Conservation (phyloP, 2,888 invertebrate species). For the Drosophila stalkeri region DNA sequence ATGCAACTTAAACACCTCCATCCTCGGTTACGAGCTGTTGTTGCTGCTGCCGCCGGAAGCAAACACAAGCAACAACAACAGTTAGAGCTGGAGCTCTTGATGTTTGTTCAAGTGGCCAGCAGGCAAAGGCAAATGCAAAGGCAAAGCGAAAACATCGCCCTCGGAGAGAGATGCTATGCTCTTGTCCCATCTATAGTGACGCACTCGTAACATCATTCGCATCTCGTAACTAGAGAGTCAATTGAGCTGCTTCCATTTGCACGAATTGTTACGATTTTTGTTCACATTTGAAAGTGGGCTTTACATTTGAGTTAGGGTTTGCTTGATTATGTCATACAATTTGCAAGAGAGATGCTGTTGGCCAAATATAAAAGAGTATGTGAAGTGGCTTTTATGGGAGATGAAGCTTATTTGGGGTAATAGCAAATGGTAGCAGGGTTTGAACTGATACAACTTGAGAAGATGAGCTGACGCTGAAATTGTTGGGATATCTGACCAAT, state of each 20-base stretch:
- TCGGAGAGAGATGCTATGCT: conserved; percentile 49
- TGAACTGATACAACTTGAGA: background rate
- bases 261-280: conserved; percentile 51
- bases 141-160: conserved; percentile 56
- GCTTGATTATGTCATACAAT: conserved; percentile 43
- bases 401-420: background rate
- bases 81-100: background rate
- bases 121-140: conserved; percentile 40
- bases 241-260: conserved; percentile 45
- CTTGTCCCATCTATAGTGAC: conserved; percentile 19
- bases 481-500: background rate
- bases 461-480: background rate
- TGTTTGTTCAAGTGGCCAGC: conserved; percentile 53
- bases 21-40: conserved; percentile 6
- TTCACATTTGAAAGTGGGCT: conserved; percentile 15
- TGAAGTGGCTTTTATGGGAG: background rate
- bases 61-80: conserved; percentile 15
- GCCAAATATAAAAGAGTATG: conserved; percentile 2
- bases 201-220: conserved; percentile 30
- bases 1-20: conserved; percentile 44
- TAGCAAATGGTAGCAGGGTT: background rate
- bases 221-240: conserved; percentile 32
- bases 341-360: background rate
- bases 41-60: conserved; percentile 49
- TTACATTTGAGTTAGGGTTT: conserved; percentile 5